Evolutionary conservation across 2,888 invertebrate genomes (phyloP), one percentile per base, ranked within the genome.

Genomic region (Vanessa cardui): DNA sequence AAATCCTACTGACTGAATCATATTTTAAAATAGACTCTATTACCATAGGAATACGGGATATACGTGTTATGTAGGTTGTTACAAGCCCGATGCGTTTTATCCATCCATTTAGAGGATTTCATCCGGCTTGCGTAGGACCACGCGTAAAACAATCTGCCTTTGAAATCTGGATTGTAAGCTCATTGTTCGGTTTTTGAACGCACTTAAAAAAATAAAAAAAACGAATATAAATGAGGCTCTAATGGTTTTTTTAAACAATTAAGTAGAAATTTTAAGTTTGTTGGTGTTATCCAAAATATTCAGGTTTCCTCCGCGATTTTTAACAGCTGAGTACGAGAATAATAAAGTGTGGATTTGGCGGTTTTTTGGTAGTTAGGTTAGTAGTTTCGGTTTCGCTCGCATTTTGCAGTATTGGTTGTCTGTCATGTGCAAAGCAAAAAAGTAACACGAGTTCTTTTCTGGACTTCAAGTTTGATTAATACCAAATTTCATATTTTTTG

Each of bases 91-190:
- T 74, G 75, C 75, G 71, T 71, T 76, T 72, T 71, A 73, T 73
- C 72, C 72, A 66, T 73, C 76, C 75, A 76, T 75, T 76, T 75
- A 71, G 63, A 64, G 75, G 76, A 74, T 75, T 75, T 74, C 58
- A 67, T 69, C 64, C 64, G 39, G 59, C 61, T 66, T 58, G 63
- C 60, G 58, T 68, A 20, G 64, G 64, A 68, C 64, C 60, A 61
- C 64, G 64, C 58, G 50, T 59, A 58, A 58, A 64, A 64, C 44
- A 46, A 64, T 58, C 58, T 58, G 44, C 16, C 52, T 58, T 58
- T 44, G 50, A 64, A 50, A 49, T 46, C 47, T 39, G n/a, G 18
- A 58, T 63, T 63, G 56, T 47, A 33, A 33, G 33, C 15, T 47
- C 58, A 56, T 56, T 33, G 56, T 56, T 56, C 33, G 33, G 31